These are phyloP conservation scores for Merodon equestris DNA, from an alignment of 2,888 invertebrate species.

Conservation along the genomic window DNA sequence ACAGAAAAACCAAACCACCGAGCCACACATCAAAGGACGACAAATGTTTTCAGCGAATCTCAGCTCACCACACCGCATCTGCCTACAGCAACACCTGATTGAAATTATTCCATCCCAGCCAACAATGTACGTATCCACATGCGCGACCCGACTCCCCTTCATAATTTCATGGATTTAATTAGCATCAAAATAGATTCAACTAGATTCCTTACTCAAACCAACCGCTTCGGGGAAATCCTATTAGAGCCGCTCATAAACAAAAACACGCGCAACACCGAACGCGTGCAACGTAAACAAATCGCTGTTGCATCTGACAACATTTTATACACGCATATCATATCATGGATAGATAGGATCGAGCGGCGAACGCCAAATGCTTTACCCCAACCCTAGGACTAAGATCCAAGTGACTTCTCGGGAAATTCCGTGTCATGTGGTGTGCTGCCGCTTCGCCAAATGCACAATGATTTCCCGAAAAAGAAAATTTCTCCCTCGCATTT, in stretches of 20 bases:
- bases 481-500: constrained; percentile 35
- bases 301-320: constrained; percentile 28
- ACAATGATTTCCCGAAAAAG: constrained; percentile 42
- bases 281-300: constrained; percentile 59
- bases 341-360: background rate
- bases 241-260: constrained; percentile 55
- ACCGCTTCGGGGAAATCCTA: constrained; percentile 52
- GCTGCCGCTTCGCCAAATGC: constrained; percentile 56
- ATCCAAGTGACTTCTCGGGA: constrained; percentile 41
- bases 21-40: constrained; percentile 52
- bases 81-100: constrained; percentile 58
- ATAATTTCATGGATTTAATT: constrained; percentile 56
- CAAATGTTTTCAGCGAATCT: constrained; percentile 37
- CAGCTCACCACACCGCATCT: constrained; percentile 34
- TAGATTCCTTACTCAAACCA: constrained; percentile 52
- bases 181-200: constrained; percentile 67
- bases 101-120: constrained; percentile 42
- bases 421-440: constrained; percentile 50
- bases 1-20: constrained; percentile 10
- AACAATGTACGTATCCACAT: too few species aligned
- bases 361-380: constrained; percentile 22
- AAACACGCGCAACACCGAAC: constrained; percentile 44
- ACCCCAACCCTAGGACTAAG: constrained; percentile 10
- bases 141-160: constrained; percentile 22
- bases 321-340: constrained; percentile 7